These are phyloP conservation scores for Pantherophis vulpinus DNA, from an alignment of 2,797 vertebrate genomes.

Conservation along the genomic window DNA sequence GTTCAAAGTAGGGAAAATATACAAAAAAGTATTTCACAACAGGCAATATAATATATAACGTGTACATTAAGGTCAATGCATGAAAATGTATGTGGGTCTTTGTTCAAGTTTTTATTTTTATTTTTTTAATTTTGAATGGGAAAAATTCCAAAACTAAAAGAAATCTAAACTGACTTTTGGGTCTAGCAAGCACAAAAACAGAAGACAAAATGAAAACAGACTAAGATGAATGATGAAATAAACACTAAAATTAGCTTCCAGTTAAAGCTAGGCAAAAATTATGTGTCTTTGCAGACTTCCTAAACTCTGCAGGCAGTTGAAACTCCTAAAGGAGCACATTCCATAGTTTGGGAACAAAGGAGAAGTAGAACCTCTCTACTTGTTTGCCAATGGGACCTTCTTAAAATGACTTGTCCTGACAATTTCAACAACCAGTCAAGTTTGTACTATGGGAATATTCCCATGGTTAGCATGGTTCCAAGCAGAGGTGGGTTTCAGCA, in stretches of 20 bases:
- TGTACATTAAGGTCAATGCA: background rate
- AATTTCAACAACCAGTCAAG: background rate
- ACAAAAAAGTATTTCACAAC: background rate
- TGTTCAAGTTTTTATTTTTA: background rate
- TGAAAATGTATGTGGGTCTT: background rate
- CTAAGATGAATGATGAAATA: background rate
- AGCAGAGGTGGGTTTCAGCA: background rate
- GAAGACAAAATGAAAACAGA: background rate
- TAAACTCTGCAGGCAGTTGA: background rate
- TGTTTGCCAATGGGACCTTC: background rate
- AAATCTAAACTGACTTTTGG: background rate
- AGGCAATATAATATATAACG: background rate
- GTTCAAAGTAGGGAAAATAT: background rate
- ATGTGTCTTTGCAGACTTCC: background rate
- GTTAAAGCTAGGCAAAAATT: background rate
- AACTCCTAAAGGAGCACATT: background rate
- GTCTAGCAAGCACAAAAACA: background rate
- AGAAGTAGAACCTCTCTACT: background rate
- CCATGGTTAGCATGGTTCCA: background rate
- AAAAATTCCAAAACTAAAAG: background rate
- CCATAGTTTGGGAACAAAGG: background rate
- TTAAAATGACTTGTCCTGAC: background rate
- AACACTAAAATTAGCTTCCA: background rate
- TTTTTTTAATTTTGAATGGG: background rate
- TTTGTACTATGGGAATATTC: background rate